A percentile compares a stretch with the other conserved stretches of the same genome.
phyloP scores from a whole-genome alignment of 2,113 vertebrate genomes.

The Cettia cetti region DNA sequence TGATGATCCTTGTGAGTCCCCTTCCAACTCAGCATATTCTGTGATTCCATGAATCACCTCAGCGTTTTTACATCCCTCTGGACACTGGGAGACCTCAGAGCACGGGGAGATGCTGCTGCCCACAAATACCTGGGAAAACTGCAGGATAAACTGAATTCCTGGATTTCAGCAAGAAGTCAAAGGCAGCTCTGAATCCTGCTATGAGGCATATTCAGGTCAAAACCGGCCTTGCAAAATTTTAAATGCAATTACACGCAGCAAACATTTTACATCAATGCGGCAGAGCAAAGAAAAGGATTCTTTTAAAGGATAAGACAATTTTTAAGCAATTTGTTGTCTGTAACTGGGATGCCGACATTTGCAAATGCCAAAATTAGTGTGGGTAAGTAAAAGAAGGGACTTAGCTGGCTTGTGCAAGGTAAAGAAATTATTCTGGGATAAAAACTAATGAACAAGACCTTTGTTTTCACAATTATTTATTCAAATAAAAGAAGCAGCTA shows the following conservation, averaged over 20 bases:
- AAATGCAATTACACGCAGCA: not conserved
- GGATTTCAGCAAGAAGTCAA: not conserved
- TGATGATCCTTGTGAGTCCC: too few species aligned
- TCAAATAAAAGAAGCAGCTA: not conserved
- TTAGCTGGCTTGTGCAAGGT: not conserved
- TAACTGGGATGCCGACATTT: not conserved
- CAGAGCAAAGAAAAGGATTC: not conserved
- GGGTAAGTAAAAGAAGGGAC: not conserved
- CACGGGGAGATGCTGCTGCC: not conserved
- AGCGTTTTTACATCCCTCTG: not conserved
- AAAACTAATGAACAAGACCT: not conserved
- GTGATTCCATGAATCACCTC: not conserved
- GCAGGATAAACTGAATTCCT: not conserved
- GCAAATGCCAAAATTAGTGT: not conserved
- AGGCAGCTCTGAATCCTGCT: not conserved
- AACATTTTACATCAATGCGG: not conserved
- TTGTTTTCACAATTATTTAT: not conserved
- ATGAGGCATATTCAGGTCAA: not conserved
- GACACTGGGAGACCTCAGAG: fast-evolving
- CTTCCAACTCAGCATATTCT: not conserved
- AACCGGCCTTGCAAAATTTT: not conserved
- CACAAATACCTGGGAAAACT: not conserved
- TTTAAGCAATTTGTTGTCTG: not conserved
- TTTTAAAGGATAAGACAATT: not conserved
- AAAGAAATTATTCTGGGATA: not conserved